phyloP scores from a whole-genome alignment of 2,888 invertebrate genomes.

The Lapara coniferarum region DNA sequence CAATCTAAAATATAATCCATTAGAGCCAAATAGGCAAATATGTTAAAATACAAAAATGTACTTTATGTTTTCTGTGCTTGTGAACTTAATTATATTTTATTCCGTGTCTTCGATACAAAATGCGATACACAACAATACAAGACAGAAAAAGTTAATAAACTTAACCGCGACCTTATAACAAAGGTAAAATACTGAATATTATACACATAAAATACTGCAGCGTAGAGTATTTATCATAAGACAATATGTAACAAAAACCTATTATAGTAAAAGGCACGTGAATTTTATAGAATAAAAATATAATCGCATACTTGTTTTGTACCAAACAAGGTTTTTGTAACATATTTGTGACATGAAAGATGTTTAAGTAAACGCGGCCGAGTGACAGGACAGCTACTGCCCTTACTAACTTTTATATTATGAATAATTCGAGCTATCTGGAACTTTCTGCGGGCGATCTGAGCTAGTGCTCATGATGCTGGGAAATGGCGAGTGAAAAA shows the following conservation, averaged over 20 bases:
- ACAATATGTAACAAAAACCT: background rate
- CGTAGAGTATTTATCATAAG: background rate
- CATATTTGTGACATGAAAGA: no score
- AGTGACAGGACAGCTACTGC: no score
- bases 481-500: no score
- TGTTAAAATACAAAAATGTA: background rate
- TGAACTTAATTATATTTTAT: no score
- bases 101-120: background rate
- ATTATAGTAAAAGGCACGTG: background rate
- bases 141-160: background rate
- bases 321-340: no score
- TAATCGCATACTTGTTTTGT: no score
- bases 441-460: no score
- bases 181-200: slow-evolving; percentile 9
- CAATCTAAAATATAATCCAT: background rate
- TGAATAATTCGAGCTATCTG: no score
- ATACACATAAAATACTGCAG: background rate
- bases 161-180: background rate
- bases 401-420: no score
- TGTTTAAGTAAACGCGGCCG: no score
- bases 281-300: background rate
- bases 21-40: background rate
- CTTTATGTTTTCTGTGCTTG: no score
- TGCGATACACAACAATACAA: slow-evolving; percentile 5
- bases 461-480: no score